These are phyloP conservation scores for Triplophysa rosa DNA, from an alignment of 2,113 vertebrate species.

Conservation along the genomic window DNA sequence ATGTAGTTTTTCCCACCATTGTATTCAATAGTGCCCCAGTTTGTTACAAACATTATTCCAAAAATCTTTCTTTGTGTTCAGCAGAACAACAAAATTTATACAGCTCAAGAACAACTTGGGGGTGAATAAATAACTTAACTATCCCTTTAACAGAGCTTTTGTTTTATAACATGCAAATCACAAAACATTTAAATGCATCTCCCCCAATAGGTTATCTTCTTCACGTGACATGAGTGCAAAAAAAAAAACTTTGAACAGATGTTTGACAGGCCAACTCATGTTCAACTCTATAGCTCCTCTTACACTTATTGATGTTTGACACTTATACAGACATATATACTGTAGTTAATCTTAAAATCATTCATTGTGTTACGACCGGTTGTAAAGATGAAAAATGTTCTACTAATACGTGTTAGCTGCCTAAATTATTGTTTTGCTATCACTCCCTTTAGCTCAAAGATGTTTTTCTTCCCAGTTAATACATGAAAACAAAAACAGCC, in stretches of 20 bases:
- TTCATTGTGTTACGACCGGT: not conserved
- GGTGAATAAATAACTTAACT: too few species aligned
- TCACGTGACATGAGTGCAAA: not conserved
- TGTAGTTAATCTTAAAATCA: conserved; percentile 11
- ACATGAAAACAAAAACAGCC: conserved; percentile 49
- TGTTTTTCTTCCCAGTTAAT: conserved; percentile 48
- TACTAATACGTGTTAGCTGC: conserved; percentile 29
- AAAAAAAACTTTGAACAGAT: conserved; percentile 11
- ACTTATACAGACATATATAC: not conserved
- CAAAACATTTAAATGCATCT: not conserved
- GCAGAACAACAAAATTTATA: too few species aligned
- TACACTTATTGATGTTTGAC: not conserved
- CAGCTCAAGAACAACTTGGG: too few species aligned
- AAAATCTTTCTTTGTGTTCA: too few species aligned
- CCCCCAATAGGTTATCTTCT: not conserved
- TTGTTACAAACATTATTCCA: too few species aligned
- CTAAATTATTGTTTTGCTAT: conserved; percentile 51
- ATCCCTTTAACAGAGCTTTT: not conserved
- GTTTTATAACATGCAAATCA: not conserved
- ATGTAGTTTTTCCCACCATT: too few species aligned
- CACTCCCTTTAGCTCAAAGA: conserved; percentile 38
- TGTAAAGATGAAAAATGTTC: conserved; percentile 45
- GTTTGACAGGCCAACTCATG: conserved; percentile 17
- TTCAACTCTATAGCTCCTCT: not conserved
- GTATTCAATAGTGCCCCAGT: too few species aligned